Percentiles rank a stretch among this genome's conserved stretches.
Evolutionary conservation across 2,113 vertebrate species (phyloP).

Genomic region (Scolopax mira): DNA sequence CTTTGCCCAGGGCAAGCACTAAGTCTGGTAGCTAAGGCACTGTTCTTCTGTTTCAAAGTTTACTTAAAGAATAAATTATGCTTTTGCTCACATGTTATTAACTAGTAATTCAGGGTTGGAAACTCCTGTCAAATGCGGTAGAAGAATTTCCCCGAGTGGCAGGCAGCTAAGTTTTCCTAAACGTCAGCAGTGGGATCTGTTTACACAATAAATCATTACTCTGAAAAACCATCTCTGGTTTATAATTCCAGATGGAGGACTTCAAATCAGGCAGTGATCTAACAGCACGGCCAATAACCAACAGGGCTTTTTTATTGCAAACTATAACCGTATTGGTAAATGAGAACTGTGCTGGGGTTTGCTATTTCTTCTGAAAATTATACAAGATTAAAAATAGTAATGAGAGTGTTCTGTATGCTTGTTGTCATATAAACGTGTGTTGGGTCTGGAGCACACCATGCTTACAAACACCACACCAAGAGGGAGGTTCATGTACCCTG

Average conservation of each 20-base stretch:
- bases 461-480: not conserved
- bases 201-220: slow-evolving; percentile 2
- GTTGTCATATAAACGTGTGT: fast-evolving
- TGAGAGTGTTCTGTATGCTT: not conserved
- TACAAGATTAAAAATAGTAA: not conserved
- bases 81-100: slow-evolving; percentile 4
- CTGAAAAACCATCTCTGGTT: slow-evolving; percentile 12
- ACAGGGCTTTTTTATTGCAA: not conserved
- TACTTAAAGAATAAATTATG: slow-evolving; percentile 29
- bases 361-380: not conserved
- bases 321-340: not conserved
- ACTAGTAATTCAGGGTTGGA: slow-evolving; percentile 43
- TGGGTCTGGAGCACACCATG: not conserved
- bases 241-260: slow-evolving; percentile 10
- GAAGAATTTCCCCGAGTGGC: slow-evolving; percentile 2
- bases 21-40: not conserved
- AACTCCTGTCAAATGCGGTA: slow-evolving; percentile 33
- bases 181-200: slow-evolving; percentile 1
- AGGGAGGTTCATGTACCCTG: not conserved
- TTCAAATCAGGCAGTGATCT: not conserved
- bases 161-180: not conserved
- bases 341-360: not conserved
- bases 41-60: not conserved
- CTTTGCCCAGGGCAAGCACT: not conserved
- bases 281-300: not conserved